Percentiles rank a stretch among this genome's conserved stretches.
Evolutionary conservation across 2,797 vertebrate genomes (phyloP).

Genomic region (Sibirionetta formosa): DNA sequence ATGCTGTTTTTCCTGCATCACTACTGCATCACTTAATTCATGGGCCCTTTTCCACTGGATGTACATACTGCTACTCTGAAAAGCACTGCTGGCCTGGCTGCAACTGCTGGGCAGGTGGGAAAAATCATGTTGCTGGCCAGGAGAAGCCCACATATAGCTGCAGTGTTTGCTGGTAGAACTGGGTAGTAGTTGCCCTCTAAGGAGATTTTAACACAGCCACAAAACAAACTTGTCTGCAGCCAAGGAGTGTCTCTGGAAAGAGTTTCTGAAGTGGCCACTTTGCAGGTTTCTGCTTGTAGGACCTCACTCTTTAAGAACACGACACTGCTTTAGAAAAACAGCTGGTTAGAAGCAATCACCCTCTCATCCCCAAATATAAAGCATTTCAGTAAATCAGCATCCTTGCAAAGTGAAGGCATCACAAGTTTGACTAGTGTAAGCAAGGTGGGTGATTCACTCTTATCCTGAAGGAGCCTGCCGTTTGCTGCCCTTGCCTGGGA

Average conservation of each 20-base stretch:
- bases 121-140: background rate
- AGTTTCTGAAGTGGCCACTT: background rate
- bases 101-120: too few relatives aligned
- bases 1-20: background rate
- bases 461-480: background rate
- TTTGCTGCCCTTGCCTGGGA: background rate
- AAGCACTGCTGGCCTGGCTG: background rate
- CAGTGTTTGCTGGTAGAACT: background rate
- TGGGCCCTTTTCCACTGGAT: background rate
- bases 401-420: background rate
- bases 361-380: background rate
- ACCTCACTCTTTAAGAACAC: background rate
- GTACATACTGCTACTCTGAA: background rate
- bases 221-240: background rate
- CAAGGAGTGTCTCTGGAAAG: background rate
- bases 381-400: background rate
- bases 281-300: background rate
- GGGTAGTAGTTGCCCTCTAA: background rate
- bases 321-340: background rate
- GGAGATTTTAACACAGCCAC: background rate
- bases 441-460: background rate
- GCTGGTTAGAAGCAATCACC: background rate
- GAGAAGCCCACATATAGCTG: fast-evolving
- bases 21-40: background rate
- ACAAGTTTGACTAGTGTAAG: fast-evolving